Conservation (phyloP, 2,888 invertebrate genomes). For the Xestoiulus laeticollis region DNA sequence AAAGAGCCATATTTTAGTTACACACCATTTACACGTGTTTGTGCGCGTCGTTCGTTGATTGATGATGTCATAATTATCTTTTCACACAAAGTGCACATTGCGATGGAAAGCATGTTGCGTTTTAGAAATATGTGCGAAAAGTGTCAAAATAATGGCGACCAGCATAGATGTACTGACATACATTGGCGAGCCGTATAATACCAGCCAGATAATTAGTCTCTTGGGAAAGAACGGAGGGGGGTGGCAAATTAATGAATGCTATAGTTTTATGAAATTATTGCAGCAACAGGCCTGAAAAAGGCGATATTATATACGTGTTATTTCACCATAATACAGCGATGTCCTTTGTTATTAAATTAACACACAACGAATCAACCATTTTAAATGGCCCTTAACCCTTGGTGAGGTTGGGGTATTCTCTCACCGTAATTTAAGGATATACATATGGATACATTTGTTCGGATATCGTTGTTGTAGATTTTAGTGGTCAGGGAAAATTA, state of each 20-base stretch:
- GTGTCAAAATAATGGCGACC: neutral
- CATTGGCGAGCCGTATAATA: neutral
- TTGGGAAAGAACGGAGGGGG: neutral
- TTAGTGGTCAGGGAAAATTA: too few species aligned
- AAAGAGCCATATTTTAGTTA: neutral
- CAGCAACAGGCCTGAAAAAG: neutral
- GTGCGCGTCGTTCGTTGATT: neutral
- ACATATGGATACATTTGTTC: too few species aligned
- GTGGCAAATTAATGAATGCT: neutral
- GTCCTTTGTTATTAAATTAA: too few species aligned
- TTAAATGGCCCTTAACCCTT: too few species aligned
- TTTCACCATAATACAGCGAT: too few species aligned
- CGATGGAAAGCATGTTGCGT: neutral
- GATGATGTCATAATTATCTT: slow-evolving; percentile 34
- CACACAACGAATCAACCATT: too few species aligned
- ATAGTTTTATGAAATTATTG: neutral
- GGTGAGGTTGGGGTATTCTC: too few species aligned
- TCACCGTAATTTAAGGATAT: too few species aligned
- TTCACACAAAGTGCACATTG: neutral
- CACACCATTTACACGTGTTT: slow-evolving; percentile 29
- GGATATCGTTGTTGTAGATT: too few species aligned
- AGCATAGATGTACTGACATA: neutral
- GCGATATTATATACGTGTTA: too few species aligned
- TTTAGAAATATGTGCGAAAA: neutral
- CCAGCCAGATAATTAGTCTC: slow-evolving; percentile 1